A percentile compares a stretch with the other conserved stretches of the same genome.
Evolutionary conservation across 2,797 vertebrate species (phyloP).

Genomic region (Erpetoichthys calabaricus): DNA sequence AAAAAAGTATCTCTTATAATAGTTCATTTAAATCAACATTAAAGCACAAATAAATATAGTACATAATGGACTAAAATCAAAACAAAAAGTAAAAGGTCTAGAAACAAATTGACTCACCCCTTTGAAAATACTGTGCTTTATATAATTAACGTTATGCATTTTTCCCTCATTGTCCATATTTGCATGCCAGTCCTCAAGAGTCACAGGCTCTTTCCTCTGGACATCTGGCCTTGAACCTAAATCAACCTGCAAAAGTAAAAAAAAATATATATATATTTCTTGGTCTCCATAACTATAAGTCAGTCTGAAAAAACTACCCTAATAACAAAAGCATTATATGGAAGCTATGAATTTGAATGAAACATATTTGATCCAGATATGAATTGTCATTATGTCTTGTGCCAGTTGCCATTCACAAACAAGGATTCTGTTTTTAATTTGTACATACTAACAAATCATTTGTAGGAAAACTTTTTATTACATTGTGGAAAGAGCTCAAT

Average conservation of each 20-base stretch:
- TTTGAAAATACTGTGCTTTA: constrained; percentile 78
- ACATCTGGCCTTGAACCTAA: constrained; percentile 71
- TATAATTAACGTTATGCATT: constrained; percentile 47
- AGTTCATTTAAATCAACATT: too few relatives aligned
- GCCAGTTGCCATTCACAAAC: too few relatives aligned
- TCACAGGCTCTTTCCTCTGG: constrained; percentile 64
- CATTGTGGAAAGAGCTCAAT: too few relatives aligned
- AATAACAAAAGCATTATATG: too few relatives aligned
- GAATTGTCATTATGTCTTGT: too few relatives aligned
- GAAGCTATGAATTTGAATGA: too few relatives aligned
- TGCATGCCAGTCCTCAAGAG: constrained; percentile 66
- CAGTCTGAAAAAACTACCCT: too few relatives aligned
- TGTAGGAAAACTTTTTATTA: too few relatives aligned
- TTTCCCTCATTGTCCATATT: constrained; percentile 74
- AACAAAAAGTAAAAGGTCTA: background rate
- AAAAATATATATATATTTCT: background rate
- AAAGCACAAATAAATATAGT: background rate
- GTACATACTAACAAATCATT: too few relatives aligned
- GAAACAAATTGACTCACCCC: constrained; percentile 51
- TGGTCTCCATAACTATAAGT: background rate
- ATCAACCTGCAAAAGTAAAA: constrained; percentile 57
- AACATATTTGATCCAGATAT: too few relatives aligned
- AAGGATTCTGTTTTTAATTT: too few relatives aligned
- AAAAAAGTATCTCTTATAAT: too few relatives aligned
- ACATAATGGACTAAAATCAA: constrained; percentile 10